A percentile compares a stretch with the other conserved stretches of the same genome.
Evolutionary conservation across 1,140 invertebrate species (phyloP).

Genomic region (Brachionus rubens): DNA sequence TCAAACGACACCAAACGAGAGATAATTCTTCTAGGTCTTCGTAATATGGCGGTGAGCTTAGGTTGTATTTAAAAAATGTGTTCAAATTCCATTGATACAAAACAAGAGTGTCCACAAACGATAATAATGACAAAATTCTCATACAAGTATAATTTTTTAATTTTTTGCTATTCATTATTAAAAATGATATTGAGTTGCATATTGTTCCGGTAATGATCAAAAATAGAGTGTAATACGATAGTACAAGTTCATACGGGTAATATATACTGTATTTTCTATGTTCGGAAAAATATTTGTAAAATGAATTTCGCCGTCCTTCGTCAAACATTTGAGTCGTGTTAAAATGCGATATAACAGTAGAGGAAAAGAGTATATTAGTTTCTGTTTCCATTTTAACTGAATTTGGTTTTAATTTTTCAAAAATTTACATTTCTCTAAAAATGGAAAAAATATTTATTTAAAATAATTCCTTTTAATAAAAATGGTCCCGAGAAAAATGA

Average conservation of each 20-base stretch:
- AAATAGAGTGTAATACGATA: slow-evolving; percentile 15
- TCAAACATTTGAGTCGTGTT: background rate
- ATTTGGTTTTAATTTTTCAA: too few species aligned
- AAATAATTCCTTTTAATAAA: too few species aligned
- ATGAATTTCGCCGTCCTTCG: background rate
- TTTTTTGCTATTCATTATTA: slow-evolving; percentile 8
- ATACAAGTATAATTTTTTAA: slow-evolving; percentile 34
- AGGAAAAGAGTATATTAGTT: too few species aligned
- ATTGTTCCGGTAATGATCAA: slow-evolving; percentile 25
- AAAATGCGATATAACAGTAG: too few species aligned
- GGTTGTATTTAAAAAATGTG: slow-evolving; percentile 38
- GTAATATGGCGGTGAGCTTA: slow-evolving; percentile 13
- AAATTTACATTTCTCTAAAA: too few species aligned
- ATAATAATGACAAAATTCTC: slow-evolving; percentile 26
- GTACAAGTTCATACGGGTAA: slow-evolving; percentile 11
- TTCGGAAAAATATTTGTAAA: background rate
- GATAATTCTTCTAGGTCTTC: slow-evolving; percentile 41
- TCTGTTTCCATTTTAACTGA: too few species aligned
- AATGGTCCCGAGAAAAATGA: too few species aligned
- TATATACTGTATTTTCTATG: slow-evolving; percentile 5
- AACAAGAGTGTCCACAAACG: background rate
- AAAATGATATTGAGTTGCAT: slow-evolving; percentile 28
- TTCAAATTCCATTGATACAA: slow-evolving; percentile 46
- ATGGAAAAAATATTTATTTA: too few species aligned
- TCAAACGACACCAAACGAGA: slow-evolving; percentile 12